These are phyloP conservation scores for Theropithecus gelada DNA, from an alignment of 2,113 vertebrate genomes.

Conservation along the genomic window DNA sequence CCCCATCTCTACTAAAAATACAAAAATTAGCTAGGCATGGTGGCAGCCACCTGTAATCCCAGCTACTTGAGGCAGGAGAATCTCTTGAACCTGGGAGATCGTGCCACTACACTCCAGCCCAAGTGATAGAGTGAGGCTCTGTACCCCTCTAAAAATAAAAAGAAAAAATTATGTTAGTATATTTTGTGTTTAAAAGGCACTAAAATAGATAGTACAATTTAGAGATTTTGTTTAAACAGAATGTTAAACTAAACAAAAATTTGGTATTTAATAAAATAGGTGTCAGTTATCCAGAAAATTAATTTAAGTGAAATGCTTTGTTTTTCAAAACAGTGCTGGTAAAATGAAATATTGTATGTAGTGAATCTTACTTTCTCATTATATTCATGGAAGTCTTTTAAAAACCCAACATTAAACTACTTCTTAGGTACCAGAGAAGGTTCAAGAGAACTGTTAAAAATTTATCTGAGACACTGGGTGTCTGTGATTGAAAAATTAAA, in stretches of 20 bases:
- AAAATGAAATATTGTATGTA: background rate
- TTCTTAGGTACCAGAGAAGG: background rate
- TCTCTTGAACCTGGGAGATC: no score
- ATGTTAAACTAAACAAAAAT: background rate
- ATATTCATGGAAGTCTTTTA: background rate
- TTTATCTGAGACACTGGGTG: background rate
- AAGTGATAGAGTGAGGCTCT: no score
- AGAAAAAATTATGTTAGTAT: background rate
- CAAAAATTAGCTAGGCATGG: no score
- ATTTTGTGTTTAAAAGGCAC: background rate
- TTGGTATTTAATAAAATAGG: conserved; percentile 11
- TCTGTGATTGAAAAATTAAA: background rate
- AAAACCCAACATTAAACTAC: background rate
- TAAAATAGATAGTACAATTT: background rate
- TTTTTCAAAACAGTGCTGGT: background rate
- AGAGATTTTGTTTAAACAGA: background rate
- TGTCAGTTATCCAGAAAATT: background rate
- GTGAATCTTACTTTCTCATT: background rate
- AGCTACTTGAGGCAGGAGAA: no score
- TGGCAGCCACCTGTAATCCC: no score
- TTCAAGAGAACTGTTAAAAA: background rate
- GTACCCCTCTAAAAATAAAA: background rate
- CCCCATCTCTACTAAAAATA: no score
- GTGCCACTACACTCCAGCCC: no score
- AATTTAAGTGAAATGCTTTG: background rate